Conservation (phyloP, 2,797 vertebrate species). For the Enteromius fasciolatus region DNA sequence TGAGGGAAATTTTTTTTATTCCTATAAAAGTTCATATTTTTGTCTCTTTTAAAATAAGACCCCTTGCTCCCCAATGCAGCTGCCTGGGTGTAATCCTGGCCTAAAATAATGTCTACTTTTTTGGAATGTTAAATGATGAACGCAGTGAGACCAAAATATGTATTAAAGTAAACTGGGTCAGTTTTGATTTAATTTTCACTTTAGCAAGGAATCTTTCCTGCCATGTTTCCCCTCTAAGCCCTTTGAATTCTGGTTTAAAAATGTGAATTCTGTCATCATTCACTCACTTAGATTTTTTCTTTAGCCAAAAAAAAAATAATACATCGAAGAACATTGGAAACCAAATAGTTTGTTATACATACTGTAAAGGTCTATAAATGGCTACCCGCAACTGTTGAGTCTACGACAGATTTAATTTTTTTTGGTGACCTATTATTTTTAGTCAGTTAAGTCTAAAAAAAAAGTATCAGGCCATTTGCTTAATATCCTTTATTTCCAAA, state of each 20-base stretch:
- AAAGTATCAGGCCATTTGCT: slow-evolving; percentile 51
- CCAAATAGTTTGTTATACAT: background rate
- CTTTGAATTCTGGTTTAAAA: background rate
- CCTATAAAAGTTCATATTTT: background rate
- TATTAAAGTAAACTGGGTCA: background rate
- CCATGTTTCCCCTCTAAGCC: background rate
- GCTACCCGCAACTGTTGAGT: background rate
- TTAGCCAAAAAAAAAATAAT: background rate
- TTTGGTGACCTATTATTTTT: background rate
- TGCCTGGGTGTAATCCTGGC: background rate
- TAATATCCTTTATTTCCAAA: slow-evolving; percentile 98
- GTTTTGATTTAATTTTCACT: background rate
- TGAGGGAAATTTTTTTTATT: background rate
- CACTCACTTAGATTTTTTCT: too few species aligned
- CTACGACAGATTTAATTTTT: background rate
- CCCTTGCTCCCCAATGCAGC: background rate
- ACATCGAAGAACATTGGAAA: background rate
- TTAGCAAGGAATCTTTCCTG: background rate
- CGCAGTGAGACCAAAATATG: background rate
- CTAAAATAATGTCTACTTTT: background rate
- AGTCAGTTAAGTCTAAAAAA: background rate
- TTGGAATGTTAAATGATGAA: background rate
- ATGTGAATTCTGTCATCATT: too few species aligned
- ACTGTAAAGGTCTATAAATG: background rate
- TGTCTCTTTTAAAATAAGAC: background rate